These are phyloP conservation scores for Zonitis immaculata DNA, from an alignment of 2,888 invertebrate genomes.

Conservation along the genomic window DNA sequence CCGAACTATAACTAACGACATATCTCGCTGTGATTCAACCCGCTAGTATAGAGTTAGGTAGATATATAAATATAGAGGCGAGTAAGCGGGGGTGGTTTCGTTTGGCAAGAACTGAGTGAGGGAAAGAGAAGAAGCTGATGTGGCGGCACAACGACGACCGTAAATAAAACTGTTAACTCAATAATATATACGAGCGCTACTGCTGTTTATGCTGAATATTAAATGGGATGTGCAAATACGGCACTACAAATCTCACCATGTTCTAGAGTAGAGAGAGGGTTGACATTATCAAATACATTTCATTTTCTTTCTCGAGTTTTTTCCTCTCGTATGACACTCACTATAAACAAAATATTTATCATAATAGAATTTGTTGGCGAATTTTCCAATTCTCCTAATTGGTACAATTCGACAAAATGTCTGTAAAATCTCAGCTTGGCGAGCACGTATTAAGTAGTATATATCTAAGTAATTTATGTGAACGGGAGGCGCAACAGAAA, in stretches of 20 bases:
- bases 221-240: conserved; percentile 32
- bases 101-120: conserved; percentile 6
- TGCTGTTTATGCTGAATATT: conserved; percentile 34
- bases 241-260: conserved; percentile 24
- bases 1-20: conserved; percentile 53
- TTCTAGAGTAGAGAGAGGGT: not conserved
- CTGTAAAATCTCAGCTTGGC: conserved; percentile 41
- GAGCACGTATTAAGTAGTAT: conserved; percentile 48
- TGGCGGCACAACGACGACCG: conserved; percentile 22
- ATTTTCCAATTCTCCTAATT: not conserved
- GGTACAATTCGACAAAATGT: conserved; percentile 21
- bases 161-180: conserved; percentile 41
- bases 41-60: too few relatives aligned
- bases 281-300: not conserved
- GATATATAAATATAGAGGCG: too few relatives aligned
- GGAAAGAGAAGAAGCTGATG: conserved; percentile 15
- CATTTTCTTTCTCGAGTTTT: not conserved
- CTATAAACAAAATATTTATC: too few relatives aligned
- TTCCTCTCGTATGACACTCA: not conserved
- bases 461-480: conserved; percentile 46
- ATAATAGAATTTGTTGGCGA: not conserved
- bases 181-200: conserved; percentile 33
- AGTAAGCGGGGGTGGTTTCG: conserved; percentile 2
- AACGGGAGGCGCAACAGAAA: conserved; percentile 32
- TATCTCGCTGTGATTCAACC: conserved; percentile 34